Base-by-base conservation (phyloP, 2,113 vertebrate species). In the Gallinago undulata region DNA sequence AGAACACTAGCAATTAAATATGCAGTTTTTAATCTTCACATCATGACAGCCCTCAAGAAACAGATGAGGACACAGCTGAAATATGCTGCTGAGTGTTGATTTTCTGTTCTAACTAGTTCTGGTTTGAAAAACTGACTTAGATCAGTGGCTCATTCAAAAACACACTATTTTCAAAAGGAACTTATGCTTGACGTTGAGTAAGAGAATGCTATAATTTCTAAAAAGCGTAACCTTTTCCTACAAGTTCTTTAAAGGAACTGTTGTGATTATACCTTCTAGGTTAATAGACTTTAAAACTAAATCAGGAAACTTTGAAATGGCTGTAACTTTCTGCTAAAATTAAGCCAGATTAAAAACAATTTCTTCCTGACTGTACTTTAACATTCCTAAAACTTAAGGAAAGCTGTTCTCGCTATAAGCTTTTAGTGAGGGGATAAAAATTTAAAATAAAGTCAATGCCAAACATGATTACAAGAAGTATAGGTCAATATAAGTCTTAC, bases 371-470 rank as follows among this genome's bases (percentile, higher is more conserved):
- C 41, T 56, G 12, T 74, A 24, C 21, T 31, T 95, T 74, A 79
- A 5, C 64, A 95, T 93, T 97, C 87, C 69, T 56, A 93, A 95
- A 94, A 88, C 17, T 85, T 64, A 93, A 96, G 39, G 43, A 96
- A 97, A 97, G 63, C 22, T 89, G 90, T 93, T 97, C 66, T 96
- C 96, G 24, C 21, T 88, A 23, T 90, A 83, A 96, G 51, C 12
- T 19, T 83, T 76, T 68, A 93, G 7, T 43, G 19, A 87, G 59
- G 48, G 50, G 83, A 90, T 77, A 82, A 95, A 97, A 83, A 86
- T 73, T 95, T 93, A 55, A 96, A 97, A 94, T 66, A 82, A 94
- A 96, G 64, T 93, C 62, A 70, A 87, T 92, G 84, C 23, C 87
- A 96, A 94, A 92, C n/a, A 79, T 0, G 1, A 78, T 87, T 93